These are phyloP conservation scores for Drosophila mimetica DNA, from an alignment of 2,888 invertebrate genomes.

Conservation along the genomic window DNA sequence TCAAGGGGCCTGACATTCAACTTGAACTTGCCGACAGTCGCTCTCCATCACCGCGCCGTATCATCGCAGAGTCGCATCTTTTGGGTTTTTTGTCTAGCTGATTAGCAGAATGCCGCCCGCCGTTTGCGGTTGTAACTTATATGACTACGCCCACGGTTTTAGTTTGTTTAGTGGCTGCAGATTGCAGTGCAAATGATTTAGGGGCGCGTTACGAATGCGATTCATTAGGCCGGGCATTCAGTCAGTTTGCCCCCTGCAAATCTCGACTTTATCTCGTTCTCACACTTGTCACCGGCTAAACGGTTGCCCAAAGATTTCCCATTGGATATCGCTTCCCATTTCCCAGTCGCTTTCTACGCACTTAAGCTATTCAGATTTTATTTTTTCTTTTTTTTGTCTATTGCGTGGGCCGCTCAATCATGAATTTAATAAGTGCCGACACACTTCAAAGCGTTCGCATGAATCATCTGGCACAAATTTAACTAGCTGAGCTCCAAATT, in stretches of 20 bases:
- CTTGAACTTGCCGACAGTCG: conserved; percentile 75
- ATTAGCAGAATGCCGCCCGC: conserved; percentile 59
- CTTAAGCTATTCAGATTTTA: conserved; percentile 26
- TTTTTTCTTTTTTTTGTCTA: conserved; percentile 39
- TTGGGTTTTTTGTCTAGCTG: conserved; percentile 60
- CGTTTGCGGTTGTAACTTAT: conserved; percentile 76
- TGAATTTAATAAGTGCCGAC: conserved; percentile 36
- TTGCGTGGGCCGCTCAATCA: conserved; percentile 45
- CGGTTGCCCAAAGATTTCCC: conserved; percentile 48
- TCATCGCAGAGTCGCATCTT: conserved; percentile 39
- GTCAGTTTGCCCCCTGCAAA: conserved; percentile 22
- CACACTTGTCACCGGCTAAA: conserved; percentile 51
- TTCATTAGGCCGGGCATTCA: conserved; percentile 34
- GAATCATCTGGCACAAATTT: conserved; percentile 33
- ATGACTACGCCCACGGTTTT: conserved; percentile 52
- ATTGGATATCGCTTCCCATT: conserved; percentile 17
- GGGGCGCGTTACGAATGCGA: conserved; percentile 44
- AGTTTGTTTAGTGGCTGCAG: conserved; percentile 46
- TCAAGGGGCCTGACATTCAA: conserved; percentile 74
- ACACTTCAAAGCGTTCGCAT: conserved; percentile 6
- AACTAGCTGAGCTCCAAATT: conserved; percentile 50
- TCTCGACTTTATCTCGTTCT: conserved; percentile 31
- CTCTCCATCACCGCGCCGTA: conserved; percentile 17
- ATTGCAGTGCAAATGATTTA: conserved; percentile 58
- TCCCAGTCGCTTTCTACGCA: conserved; percentile 38